Conservation (phyloP, 2,797 vertebrate species). For the Cynodonichthys magdalenae region DNA sequence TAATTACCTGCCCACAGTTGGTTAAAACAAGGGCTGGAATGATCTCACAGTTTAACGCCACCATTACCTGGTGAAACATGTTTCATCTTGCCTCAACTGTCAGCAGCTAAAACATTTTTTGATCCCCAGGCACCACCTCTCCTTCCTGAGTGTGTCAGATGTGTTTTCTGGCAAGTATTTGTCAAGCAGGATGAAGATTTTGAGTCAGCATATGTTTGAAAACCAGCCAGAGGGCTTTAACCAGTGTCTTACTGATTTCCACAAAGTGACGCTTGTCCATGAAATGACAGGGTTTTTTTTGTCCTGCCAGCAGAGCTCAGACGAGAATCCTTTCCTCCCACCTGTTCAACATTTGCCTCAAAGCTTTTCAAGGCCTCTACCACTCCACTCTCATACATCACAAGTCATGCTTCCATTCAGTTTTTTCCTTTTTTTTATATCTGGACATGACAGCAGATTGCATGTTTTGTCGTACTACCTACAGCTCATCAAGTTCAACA, state of each 20-base stretch:
- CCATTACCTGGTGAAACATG: conserved; percentile 33
- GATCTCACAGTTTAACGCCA: conserved; percentile 15
- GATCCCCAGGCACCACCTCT: conserved; percentile 27
- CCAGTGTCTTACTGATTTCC: conserved; percentile 16
- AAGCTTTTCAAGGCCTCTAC: conserved; percentile 17
- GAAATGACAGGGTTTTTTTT: conserved; percentile 14
- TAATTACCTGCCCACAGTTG: conserved; percentile 10
- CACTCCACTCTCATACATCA: neutral
- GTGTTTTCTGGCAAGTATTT: conserved; percentile 14
- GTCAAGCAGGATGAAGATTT: conserved; percentile 63
- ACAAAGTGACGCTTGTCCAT: conserved; percentile 19
- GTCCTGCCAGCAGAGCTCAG: conserved; percentile 9
- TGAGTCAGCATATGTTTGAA: conserved; percentile 16
- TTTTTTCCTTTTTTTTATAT: conserved; percentile 30
- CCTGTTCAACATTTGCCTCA: conserved; percentile 42
- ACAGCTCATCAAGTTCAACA: neutral
- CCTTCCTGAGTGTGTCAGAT: conserved; percentile 9
- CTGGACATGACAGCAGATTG: conserved; percentile 3
- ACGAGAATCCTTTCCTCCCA: conserved; percentile 14
- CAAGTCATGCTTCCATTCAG: conserved; percentile 36
- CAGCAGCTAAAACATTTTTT: conserved; percentile 26
- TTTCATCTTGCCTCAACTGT: conserved; percentile 42
- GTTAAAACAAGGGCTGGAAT: neutral
- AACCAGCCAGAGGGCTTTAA: conserved; percentile 33
- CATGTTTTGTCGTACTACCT: neutral